Base-by-base conservation (phyloP, 2,113 vertebrate species). In the Calidris pygmaea region DNA sequence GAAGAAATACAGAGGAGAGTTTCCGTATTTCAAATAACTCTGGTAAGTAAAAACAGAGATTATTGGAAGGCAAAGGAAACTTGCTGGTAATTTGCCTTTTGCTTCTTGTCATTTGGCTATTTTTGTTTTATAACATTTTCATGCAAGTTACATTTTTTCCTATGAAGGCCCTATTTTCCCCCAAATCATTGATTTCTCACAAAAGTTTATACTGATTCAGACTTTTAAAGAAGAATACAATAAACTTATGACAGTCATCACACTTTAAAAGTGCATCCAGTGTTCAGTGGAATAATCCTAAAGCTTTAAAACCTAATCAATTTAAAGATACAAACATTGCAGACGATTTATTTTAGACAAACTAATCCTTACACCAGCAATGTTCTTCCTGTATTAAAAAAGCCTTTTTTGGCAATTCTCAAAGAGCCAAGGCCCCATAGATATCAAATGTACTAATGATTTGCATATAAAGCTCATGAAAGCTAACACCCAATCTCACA, bases 1-100 rank as follows among this genome's bases (percentile, higher is more conserved):
- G 98, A 58, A 99, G 96, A 98, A 99, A 99, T 94, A 99, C 97
- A 45, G 99, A 99, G 11, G 99, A 99, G 73, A 99, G 96, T 93
- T 98, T 98, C 95, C 98, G 98, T 97, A 99, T 98, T 96, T 99
- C 98, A 98, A 99, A 98, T 65, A 98, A 89, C 24, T 99, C 99
- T 99, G 95, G 74, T 34, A 24, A 84, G 7, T 29, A 63, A 85
- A 94, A 95, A 85, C 7, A 93, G 23, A 78, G 4, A 75, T 11
- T 15, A 14, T 41, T 96, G 53, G 88, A 85, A 85, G 41, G 58
- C 59, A 87, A 89, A 72, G 29, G 29, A 79, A 88, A 70, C 9
- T 3, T 21, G 7, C 8, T 56, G 68, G 22, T 23, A 78, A 55
- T 63, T 34, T 43, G n/a, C 4, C 16, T 47, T 85, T 91, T 58